These are phyloP conservation scores for Noctilio leporinus DNA, from an alignment of 2,113 vertebrate species.

Conservation along the genomic window DNA sequence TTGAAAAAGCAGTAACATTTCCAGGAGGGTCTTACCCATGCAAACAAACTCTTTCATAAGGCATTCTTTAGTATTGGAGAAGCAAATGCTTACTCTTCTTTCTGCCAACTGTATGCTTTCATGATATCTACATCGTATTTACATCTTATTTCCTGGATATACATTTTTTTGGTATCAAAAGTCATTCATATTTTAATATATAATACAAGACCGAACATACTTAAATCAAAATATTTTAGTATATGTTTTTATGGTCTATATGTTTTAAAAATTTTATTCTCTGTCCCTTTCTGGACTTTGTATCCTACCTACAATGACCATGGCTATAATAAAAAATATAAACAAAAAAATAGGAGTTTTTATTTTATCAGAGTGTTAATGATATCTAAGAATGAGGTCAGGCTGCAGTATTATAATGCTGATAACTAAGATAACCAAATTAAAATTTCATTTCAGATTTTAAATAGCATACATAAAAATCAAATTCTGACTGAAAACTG, in stretches of 20 bases:
- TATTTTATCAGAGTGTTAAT: not conserved
- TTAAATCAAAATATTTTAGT: not conserved
- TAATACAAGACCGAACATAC: not conserved
- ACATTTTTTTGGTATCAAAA: not conserved
- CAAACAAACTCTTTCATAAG: not conserved
- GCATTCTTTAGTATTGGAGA: not conserved
- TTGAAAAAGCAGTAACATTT: not conserved
- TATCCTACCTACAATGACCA: not conserved
- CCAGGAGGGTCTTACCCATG: not conserved
- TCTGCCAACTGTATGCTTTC: not conserved
- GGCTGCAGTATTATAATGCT: not conserved
- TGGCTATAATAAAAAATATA: not conserved
- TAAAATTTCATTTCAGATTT: not conserved
- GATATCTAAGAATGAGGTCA: not conserved
- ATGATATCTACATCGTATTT: not conserved
- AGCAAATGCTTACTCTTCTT: not conserved
- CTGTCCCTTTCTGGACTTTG: not conserved
- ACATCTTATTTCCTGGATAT: not conserved
- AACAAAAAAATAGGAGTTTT: not conserved
- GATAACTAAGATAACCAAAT: not conserved
- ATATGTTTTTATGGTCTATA: not conserved
- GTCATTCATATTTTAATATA: not conserved
- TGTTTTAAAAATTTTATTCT: not conserved
- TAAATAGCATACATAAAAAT: not conserved
- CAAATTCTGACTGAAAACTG: not conserved